Conservation (phyloP, 2,888 invertebrate genomes). For the Brachyptera risi region DNA sequence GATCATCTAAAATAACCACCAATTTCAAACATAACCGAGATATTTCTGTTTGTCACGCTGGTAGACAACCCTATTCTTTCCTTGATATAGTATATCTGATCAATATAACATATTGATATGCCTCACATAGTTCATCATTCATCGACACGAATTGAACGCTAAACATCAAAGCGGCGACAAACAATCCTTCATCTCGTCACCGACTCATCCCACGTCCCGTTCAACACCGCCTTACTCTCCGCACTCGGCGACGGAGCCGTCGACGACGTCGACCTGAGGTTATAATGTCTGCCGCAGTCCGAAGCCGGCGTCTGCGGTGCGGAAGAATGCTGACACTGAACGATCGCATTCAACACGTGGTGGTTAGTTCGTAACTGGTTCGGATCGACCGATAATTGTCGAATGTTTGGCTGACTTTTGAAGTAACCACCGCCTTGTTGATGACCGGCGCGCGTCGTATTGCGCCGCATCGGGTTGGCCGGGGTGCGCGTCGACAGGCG, state of each 20-base stretch:
- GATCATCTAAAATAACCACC: no score
- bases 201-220: neutral
- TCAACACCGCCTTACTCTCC: neutral
- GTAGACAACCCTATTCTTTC: no score
- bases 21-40: no score
- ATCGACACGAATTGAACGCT: no score
- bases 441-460: conserved; percentile 49
- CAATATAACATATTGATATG: no score
- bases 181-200: neutral
- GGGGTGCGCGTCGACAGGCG: conserved; percentile 51
- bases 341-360: conserved; percentile 16
- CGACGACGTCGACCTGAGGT: neutral
- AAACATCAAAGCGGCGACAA: no score
- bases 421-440: conserved; percentile 1
- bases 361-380: conserved; percentile 24
- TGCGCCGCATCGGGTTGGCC: conserved; percentile 52
- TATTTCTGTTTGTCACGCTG: no score
- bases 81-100: no score
- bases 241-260: neutral
- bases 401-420: conserved; percentile 27
- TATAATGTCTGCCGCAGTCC: neutral
- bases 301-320: conserved; percentile 30
- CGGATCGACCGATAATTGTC: conserved; percentile 33
- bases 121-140: no score
- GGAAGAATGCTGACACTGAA: conserved; percentile 25